phyloP scores from a whole-genome alignment of 2,888 invertebrate genomes.

The Drosophila trichaetosa region DNA sequence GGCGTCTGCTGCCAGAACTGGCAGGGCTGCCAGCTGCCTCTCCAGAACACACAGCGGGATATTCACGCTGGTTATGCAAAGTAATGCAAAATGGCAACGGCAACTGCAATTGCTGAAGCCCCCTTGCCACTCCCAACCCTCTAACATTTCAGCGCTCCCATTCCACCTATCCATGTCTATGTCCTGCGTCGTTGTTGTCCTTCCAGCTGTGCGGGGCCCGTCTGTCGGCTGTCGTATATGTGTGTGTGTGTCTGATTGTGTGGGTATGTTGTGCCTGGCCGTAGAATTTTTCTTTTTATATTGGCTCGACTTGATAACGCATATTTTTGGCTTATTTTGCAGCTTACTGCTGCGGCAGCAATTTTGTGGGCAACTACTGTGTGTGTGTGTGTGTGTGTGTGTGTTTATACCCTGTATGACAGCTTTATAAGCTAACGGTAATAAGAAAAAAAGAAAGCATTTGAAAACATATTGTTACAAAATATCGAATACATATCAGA shows the following conservation, averaged over 20 bases:
- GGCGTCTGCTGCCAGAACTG: constrained; percentile 24
- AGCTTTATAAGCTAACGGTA: neutral
- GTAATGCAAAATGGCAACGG: constrained; percentile 76
- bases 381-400: neutral
- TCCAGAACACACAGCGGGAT: constrained; percentile 60
- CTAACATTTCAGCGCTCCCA: neutral
- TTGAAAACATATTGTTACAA: neutral
- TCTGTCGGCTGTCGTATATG: constrained; percentile 10
- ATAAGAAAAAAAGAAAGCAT: neutral
- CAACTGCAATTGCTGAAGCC: constrained; percentile 70
- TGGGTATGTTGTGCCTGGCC: constrained; percentile 22
- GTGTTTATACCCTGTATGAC: constrained; percentile 16
- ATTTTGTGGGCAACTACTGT: constrained; percentile 55
- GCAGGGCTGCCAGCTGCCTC: constrained; percentile 9
- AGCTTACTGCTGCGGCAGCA: constrained; percentile 80
- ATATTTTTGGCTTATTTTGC: constrained; percentile 80
- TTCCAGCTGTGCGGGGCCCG: constrained; percentile 64
- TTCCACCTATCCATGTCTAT: constrained; percentile 21
- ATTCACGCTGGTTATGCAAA: constrained; percentile 70
- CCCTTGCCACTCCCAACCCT: neutral
- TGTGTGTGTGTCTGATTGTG: constrained; percentile 17
- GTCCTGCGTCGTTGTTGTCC: constrained; percentile 51
- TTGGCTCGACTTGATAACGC: constrained; percentile 77
- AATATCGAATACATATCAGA: neutral
- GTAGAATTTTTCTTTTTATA: constrained; percentile 68